Conservation (phyloP, 92 coral and sea anemone genomes). For the Zoanthus gigantus region DNA sequence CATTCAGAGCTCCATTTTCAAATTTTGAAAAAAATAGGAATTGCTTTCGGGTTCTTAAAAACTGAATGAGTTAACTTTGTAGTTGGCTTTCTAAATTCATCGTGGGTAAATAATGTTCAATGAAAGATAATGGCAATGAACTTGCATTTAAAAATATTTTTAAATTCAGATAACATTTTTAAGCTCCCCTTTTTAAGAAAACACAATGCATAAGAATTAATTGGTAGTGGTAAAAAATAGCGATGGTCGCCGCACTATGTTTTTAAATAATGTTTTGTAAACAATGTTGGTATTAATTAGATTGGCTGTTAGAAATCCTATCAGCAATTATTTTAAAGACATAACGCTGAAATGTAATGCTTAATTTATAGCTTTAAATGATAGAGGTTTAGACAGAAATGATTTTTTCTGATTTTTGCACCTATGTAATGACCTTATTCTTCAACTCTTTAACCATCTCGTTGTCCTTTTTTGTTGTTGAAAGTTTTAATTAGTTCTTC, state of each 20-base stretch:
- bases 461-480: no score
- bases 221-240: not conserved
- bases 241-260: no score
- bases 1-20: not conserved
- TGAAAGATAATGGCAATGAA: not conserved
- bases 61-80: not conserved
- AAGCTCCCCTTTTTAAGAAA: not conserved
- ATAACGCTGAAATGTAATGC: no score
- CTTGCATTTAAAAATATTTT: not conserved
- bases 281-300: no score
- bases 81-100: not conserved
- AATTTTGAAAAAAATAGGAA: not conserved
- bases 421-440: no score
- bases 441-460: no score
- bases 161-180: not conserved
- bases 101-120: not conserved
- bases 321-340: no score
- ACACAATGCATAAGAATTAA: not conserved
- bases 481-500: not conserved
- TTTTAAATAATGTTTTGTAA: no score
- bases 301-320: no score
- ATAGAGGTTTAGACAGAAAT: no score
- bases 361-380: no score
- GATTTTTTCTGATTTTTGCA: no score
- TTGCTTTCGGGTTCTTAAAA: not conserved